These are phyloP conservation scores for Paragorgia papillata DNA, from an alignment of 92 coral and sea anemone genomes.

Conservation along the genomic window DNA sequence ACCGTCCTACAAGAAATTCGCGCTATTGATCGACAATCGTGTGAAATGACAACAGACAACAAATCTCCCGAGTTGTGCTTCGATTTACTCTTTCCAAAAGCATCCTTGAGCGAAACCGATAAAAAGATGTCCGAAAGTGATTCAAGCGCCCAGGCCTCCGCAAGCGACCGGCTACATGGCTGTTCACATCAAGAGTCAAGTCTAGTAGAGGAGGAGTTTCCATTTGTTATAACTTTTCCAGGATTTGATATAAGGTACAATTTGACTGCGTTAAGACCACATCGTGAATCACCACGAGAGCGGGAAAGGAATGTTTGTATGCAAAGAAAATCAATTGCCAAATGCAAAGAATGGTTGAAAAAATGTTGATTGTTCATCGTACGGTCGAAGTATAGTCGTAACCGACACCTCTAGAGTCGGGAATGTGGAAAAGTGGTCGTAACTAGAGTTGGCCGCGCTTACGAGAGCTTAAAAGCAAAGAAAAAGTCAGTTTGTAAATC, in stretches of 20 bases:
- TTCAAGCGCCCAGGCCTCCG: neutral
- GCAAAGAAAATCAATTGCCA: slow-evolving; percentile 30
- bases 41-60: neutral
- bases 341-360: slow-evolving; percentile 39
- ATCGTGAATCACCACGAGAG: slow-evolving; percentile 26
- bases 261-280: slow-evolving; percentile 35
- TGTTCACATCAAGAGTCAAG: neutral
- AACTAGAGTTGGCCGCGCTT: no score
- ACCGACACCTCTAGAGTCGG: neutral
- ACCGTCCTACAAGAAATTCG: slow-evolving; percentile 43
- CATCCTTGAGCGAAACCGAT: neutral
- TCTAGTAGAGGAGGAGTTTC: slow-evolving; percentile 15
- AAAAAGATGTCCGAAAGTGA: neutral
- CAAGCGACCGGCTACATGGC: neutral
- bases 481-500: no score
- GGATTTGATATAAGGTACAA: slow-evolving; percentile 47
- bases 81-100: slow-evolving; percentile 1
- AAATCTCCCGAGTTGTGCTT: neutral
- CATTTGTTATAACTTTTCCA: slow-evolving; percentile 31
- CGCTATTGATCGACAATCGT: neutral
- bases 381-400: neutral
- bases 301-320: slow-evolving; percentile 25
- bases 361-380: slow-evolving; percentile 23
- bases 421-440: no score
- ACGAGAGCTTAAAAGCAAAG: no score